A percentile compares a stretch with the other conserved stretches of the same genome.
Conservation (phyloP, 2,888 invertebrate genomes). For the Pollenia labialis region DNA sequence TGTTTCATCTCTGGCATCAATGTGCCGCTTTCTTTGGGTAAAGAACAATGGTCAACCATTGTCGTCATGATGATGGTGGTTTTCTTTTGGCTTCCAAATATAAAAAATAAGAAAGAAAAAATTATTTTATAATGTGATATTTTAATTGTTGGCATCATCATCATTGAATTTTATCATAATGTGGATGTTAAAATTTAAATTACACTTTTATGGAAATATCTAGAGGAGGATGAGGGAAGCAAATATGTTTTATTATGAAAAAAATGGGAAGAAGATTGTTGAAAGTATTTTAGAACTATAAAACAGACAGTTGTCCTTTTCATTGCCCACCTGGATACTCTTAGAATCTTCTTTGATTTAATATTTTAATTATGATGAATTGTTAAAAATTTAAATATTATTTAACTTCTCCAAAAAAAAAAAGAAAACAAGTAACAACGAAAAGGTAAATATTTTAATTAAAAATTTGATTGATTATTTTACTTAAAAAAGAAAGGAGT, state of each 20-base stretch:
- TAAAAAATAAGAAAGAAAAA: not conserved
- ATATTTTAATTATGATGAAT: slow-evolving; percentile 50
- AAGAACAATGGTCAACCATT: slow-evolving; percentile 59
- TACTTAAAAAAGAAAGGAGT: not conserved
- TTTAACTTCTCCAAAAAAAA: not conserved
- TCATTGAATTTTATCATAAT: slow-evolving; percentile 4
- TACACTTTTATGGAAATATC: not conserved
- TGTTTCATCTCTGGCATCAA: slow-evolving; percentile 10
- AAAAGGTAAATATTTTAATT: slow-evolving; percentile 38
- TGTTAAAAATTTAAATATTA: slow-evolving; percentile 33
- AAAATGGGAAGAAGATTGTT: not conserved
- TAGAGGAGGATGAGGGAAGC: too few relatives aligned
- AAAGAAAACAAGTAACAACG: not conserved
- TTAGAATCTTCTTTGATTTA: not conserved
- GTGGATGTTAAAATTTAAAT: not conserved
- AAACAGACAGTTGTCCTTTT: not conserved
- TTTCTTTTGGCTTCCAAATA: slow-evolving; percentile 11
- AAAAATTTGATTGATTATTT: slow-evolving; percentile 55
- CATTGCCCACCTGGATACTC: not conserved
- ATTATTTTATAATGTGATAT: slow-evolving; percentile 16
- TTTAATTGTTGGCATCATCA: not conserved
- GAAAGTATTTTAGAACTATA: not conserved
- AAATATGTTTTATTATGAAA: not conserved
- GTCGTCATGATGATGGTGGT: slow-evolving; percentile 24
- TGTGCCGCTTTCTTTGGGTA: slow-evolving; percentile 9